Conservation (phyloP, 1,140 invertebrate species). For the Penaeus indicus region DNA sequence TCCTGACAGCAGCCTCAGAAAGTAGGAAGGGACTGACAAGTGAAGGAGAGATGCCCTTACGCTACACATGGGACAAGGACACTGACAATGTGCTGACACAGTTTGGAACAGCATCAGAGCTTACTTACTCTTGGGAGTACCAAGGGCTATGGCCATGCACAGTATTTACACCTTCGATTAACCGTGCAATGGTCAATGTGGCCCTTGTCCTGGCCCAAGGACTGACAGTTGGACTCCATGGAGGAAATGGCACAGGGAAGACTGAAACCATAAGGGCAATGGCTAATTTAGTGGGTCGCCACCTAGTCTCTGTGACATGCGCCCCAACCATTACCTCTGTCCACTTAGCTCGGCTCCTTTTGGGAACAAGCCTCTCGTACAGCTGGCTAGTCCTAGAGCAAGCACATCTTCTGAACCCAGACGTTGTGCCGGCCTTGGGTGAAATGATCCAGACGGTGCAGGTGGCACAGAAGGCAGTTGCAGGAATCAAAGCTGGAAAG, state of each 20-base stretch:
- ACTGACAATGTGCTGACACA: slow-evolving; percentile 56
- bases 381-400: slow-evolving; percentile 53
- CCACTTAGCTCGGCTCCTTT: slow-evolving; percentile 29
- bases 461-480: slow-evolving; percentile 3
- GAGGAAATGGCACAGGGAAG: slow-evolving; percentile 43
- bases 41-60: slow-evolving; percentile 41
- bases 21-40: slow-evolving; percentile 36
- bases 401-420: slow-evolving; percentile 34
- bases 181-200: slow-evolving; percentile 25
- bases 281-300: slow-evolving; percentile 53
- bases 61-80: slow-evolving; percentile 58
- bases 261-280: slow-evolving; percentile 44
- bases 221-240: slow-evolving; percentile 42
- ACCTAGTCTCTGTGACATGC: slow-evolving; percentile 48
- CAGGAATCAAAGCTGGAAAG: slow-evolving; percentile 20
- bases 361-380: slow-evolving; percentile 48
- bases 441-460: slow-evolving; percentile 55
- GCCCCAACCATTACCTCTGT: slow-evolving; percentile 31
- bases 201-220: slow-evolving; percentile 41
- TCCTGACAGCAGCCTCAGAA: slow-evolving; percentile 40
- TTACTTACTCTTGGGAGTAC: slow-evolving; percentile 62
- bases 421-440: slow-evolving; percentile 39
- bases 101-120: slow-evolving; percentile 25
- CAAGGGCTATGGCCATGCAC: slow-evolving; percentile 50
- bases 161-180: slow-evolving; percentile 40